These are phyloP conservation scores for Nematopogon swammerdamellus DNA, from an alignment of 2,888 invertebrate genomes.

Conservation along the genomic window DNA sequence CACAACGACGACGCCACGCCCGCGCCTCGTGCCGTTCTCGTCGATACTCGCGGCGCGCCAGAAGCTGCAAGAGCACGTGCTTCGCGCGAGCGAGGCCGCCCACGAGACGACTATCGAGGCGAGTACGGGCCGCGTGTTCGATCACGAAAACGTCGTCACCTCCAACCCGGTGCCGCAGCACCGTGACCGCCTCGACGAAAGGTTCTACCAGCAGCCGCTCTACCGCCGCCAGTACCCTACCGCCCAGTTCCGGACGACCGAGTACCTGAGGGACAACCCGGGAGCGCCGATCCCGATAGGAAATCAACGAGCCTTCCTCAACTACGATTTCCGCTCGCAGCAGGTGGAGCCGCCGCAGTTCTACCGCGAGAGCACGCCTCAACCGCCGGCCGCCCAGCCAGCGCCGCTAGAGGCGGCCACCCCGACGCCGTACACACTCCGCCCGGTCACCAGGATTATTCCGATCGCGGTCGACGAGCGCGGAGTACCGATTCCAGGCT, in stretches of 20 bases:
- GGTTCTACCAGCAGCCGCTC: conserved; percentile 35
- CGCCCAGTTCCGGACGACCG: conserved; percentile 41
- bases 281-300: conserved; percentile 47
- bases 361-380: conserved; percentile 25
- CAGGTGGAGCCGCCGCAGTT: conserved; percentile 40
- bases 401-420: conserved; percentile 27
- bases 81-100: conserved; percentile 21
- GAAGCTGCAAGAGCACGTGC: conserved; percentile 35
- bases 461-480: conserved; percentile 45
- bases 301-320: conserved; percentile 48
- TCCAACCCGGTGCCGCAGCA: conserved; percentile 51
- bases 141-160: conserved; percentile 45
- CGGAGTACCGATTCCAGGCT: conserved; percentile 40
- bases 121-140: conserved; percentile 49
- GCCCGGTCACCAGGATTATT: conserved; percentile 37
- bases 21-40: conserved; percentile 53
- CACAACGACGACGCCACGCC: conserved; percentile 59
- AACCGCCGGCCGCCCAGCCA: conserved; percentile 21
- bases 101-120: conserved; percentile 48
- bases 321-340: conserved; percentile 30
- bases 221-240: conserved; percentile 26
- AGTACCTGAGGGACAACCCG: conserved; percentile 48
- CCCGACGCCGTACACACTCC: conserved; percentile 28
- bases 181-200: conserved; percentile 31
- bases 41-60: conserved; percentile 47